Percentiles rank a stretch among this genome's conserved stretches.
These are phyloP conservation scores for Pangasius djambal DNA, from an alignment of 2,797 vertebrate species.

Conservation along the genomic window DNA sequence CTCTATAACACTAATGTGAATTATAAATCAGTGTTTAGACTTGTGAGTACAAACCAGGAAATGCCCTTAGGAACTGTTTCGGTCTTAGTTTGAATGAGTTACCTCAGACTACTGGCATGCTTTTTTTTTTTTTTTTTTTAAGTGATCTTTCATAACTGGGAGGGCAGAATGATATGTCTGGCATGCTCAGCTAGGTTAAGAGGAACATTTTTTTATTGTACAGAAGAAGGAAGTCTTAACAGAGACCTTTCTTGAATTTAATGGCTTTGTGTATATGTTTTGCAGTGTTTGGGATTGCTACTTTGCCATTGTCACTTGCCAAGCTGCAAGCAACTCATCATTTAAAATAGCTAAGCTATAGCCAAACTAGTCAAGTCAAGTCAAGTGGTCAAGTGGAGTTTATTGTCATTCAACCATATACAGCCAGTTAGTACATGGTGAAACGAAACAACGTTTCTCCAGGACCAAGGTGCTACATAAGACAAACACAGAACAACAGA, in stretches of 20 bases:
- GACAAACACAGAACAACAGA: too few relatives aligned
- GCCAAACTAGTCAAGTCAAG: not conserved
- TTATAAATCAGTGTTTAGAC: slow-evolving; percentile 48
- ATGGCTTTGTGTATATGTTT: not conserved
- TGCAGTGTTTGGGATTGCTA: not conserved
- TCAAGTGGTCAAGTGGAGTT: too few relatives aligned
- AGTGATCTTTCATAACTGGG: not conserved
- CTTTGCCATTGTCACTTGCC: not conserved
- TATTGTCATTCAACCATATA: too few relatives aligned
- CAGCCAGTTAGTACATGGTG: too few relatives aligned
- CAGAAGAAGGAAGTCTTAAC: not conserved
- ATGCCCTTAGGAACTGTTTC: slow-evolving; percentile 16
- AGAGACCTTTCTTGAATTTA: not conserved
- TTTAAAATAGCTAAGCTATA: not conserved
- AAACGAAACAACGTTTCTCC: too few relatives aligned
- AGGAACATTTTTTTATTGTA: slow-evolving; percentile 17
- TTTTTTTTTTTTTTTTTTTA: too few relatives aligned
- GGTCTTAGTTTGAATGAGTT: slow-evolving; percentile 18
- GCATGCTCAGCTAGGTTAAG: slow-evolving; percentile 18
- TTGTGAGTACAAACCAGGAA: slow-evolving; percentile 39
- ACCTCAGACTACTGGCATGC: not conserved
- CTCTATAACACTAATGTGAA: slow-evolving; percentile 29
- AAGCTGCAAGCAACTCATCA: not conserved
- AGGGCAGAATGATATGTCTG: slow-evolving; percentile 12
- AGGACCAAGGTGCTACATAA: too few relatives aligned